Conservation (phyloP, 2,888 invertebrate genomes). For the Eustalomyia histrio region DNA sequence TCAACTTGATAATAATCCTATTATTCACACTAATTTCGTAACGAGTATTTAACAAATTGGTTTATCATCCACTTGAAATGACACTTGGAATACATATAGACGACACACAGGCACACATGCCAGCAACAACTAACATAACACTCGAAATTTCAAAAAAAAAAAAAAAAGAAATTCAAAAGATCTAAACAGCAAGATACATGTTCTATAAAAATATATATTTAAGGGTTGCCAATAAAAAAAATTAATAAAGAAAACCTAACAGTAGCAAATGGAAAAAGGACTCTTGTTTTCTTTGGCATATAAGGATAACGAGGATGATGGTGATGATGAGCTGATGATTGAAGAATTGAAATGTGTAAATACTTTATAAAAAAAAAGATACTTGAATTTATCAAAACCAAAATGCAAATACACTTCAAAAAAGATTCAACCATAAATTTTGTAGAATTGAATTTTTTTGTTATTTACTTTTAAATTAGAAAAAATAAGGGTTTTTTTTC, state of each 20-base stretch:
- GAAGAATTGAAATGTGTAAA: slow-evolving; percentile 17
- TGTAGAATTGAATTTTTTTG: slow-evolving; percentile 13
- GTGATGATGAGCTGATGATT: slow-evolving; percentile 14
- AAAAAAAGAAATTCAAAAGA: slow-evolving; percentile 12
- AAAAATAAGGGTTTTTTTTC: not conserved
- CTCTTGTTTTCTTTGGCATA: not conserved
- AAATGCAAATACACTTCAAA: slow-evolving; percentile 55
- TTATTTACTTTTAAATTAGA: slow-evolving; percentile 26
- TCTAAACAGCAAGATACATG: not conserved
- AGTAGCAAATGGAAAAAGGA: slow-evolving; percentile 32
- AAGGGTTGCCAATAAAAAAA: slow-evolving; percentile 42
- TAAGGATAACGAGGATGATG: not conserved
- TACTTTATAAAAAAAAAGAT: not conserved
- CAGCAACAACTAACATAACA: not conserved
- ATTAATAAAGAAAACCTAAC: not conserved
- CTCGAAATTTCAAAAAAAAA: not conserved
- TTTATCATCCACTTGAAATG: slow-evolving; percentile 64
- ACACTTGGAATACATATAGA: slow-evolving; percentile 43
- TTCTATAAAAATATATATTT: not conserved
- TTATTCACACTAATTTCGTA: slow-evolving; percentile 71
- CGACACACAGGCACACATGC: slow-evolving; percentile 17
- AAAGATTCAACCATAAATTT: slow-evolving; percentile 42
- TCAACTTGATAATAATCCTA: slow-evolving; percentile 68
- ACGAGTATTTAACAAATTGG: slow-evolving; percentile 63
- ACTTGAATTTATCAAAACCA: slow-evolving; percentile 32